A percentile compares a stretch with the other conserved stretches of the same genome.
Conservation (phyloP, 2,888 invertebrate genomes). For the Pollenia amentaria region DNA sequence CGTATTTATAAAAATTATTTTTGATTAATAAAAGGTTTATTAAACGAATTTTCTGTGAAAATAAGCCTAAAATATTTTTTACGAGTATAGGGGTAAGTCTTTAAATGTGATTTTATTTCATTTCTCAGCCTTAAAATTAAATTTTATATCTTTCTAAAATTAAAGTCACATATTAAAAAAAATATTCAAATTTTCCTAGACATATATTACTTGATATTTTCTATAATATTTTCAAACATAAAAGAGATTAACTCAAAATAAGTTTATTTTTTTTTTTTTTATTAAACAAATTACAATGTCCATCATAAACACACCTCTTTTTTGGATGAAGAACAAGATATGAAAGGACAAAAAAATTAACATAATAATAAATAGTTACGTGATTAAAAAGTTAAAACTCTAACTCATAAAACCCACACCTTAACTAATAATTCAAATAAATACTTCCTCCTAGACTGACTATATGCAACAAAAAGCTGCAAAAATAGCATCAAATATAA, state of each 20-base stretch:
- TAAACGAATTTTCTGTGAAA: too few species aligned
- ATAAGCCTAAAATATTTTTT: too few species aligned
- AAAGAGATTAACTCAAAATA: conserved; percentile 50
- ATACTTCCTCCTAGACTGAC: not conserved
- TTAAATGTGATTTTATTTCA: too few species aligned
- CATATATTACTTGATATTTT: too few species aligned
- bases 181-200: conserved; percentile 2
- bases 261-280: conserved; percentile 38
- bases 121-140: not conserved
- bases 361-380: conserved; percentile 71
- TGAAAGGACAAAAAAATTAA: conserved; percentile 47
- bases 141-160: too few species aligned
- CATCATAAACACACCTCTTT: conserved; percentile 38
- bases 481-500: conserved; percentile 12
- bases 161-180: not conserved
- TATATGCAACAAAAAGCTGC: not conserved
- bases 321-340: not conserved
- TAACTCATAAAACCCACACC: not conserved
- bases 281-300: conserved; percentile 49
- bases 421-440: conserved; percentile 7
- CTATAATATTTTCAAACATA: not conserved
- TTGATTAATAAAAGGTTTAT: too few species aligned
- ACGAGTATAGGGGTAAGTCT: too few species aligned
- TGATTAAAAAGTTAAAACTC: conserved; percentile 64
- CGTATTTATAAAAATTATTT: too few species aligned